Evolutionary conservation across 2,797 vertebrate species (phyloP), one percentile per base, ranked within the genome.

Genomic region (Ctenopoma multispine): DNA sequence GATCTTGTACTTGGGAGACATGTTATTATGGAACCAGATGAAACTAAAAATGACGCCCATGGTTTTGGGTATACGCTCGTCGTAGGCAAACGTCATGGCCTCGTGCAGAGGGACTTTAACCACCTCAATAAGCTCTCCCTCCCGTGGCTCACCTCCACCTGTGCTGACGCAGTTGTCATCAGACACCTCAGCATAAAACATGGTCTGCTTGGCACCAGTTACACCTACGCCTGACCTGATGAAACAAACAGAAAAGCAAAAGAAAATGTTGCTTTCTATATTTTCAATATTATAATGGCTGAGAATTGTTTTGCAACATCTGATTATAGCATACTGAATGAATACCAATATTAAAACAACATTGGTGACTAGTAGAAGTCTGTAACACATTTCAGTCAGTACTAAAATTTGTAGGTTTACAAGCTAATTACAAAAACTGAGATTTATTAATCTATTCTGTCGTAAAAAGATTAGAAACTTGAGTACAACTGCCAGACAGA

Each of bases 171-270:
- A 92, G 94, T 97, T 96, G 86, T 95, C 95, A 0, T 98, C 96
- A 0, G 96, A 97, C 80, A 99, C 97, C 90, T 97, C 97, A 0
- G 95, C 94, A 0, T 98, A 99, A 88, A 98, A 98, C 93, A 97
- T 92, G 8, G 96, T 98, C 93, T 98, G 97, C 85, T 90, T 96
- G 79, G 96, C 89, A 4, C 97, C 94, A 0, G 95, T 95, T 80
- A 99, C 92, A 2, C 97, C 97, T 31, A 98, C 97, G 4, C 96
- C 96, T 47, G 96, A 95, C 92, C 97, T 98, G 86, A 47, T 5
- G 68, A 15, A 27, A 29, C 8, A 11, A 20, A 44, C 15, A 61
- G 4, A 23, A 29, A 14, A 7, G 20, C 6, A 40, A 15, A 11
- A 9, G 13, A 6, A 18, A 6, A 53, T 3, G 27, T 20, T 5